These are phyloP conservation scores for Sebastes dallii DNA, from an alignment of 2,797 vertebrate genomes.

Conservation along the genomic window DNA sequence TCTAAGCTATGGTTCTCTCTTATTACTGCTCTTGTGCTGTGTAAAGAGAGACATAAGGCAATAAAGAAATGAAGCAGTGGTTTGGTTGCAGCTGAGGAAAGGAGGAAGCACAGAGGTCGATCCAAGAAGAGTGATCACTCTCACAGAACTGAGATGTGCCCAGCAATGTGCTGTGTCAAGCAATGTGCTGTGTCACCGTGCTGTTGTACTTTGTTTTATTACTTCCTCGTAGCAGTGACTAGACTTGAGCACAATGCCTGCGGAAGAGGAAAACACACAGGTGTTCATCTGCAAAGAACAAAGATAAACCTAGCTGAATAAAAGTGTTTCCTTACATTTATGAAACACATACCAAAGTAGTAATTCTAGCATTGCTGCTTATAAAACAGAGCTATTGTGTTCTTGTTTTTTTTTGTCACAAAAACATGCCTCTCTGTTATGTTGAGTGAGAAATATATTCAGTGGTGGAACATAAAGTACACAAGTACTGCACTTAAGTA, in stretches of 20 bases:
- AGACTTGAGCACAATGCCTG: not conserved
- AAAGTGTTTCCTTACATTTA: not conserved
- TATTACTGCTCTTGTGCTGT: not conserved
- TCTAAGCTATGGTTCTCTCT: not conserved
- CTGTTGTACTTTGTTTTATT: slow-evolving; percentile 28
- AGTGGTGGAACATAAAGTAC: not conserved
- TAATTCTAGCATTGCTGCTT: not conserved
- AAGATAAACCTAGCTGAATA: not conserved
- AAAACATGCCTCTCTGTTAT: not conserved
- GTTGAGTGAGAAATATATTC: not conserved
- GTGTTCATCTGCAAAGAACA: not conserved
- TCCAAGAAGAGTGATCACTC: not conserved
- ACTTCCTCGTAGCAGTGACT: slow-evolving; percentile 39
- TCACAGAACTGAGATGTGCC: not conserved
- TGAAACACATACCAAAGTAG: not conserved
- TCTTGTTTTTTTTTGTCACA: not conserved
- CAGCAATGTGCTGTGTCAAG: slow-evolving; percentile 65
- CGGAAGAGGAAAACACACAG: not conserved
- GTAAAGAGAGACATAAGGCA: not conserved
- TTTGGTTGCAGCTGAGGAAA: not conserved
- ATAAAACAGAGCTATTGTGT: not conserved
- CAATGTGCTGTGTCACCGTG: slow-evolving; percentile 69
- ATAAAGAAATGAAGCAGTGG: not conserved
- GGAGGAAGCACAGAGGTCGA: not conserved
- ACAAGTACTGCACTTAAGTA: not conserved